Percentiles rank a stretch among this genome's conserved stretches.
These are phyloP conservation scores for Stomatorhinus ivindoensis DNA, from an alignment of 2,113 vertebrate species.

Conservation along the genomic window DNA sequence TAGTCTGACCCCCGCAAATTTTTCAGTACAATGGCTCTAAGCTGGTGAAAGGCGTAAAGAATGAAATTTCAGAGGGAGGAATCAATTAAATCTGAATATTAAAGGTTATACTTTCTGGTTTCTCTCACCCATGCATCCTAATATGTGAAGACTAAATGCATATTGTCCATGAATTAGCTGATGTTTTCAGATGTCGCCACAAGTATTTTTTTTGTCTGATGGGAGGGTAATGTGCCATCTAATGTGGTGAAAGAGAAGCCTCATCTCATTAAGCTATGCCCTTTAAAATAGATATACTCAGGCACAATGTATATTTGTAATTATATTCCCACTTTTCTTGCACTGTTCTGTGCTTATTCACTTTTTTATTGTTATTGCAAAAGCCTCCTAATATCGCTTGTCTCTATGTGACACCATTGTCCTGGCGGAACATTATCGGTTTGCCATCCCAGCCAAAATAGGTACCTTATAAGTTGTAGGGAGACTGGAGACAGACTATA, in stretches of 20 bases:
- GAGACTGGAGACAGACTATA: background rate
- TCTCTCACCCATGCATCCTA: background rate
- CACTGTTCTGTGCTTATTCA: background rate
- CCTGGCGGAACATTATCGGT: background rate
- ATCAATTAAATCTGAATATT: background rate
- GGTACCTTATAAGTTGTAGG: background rate
- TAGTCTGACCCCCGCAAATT: background rate
- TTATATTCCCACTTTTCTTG: background rate
- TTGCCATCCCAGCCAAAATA: background rate
- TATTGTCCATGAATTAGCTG: background rate
- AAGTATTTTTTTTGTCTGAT: background rate
- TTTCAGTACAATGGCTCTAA: background rate
- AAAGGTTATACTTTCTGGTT: background rate
- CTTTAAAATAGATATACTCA: background rate
- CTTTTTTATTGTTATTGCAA: background rate
- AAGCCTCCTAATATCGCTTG: background rate
- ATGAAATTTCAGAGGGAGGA: background rate
- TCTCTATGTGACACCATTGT: background rate
- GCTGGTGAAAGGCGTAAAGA: background rate
- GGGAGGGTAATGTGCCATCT: background rate
- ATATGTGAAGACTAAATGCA: background rate
- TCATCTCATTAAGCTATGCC: background rate
- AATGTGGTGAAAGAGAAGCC: background rate
- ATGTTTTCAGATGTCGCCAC: background rate
- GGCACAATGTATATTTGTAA: background rate